These are phyloP conservation scores for Drosophila micromelanica DNA, from an alignment of 1,140 invertebrate genomes.

Conservation along the genomic window DNA sequence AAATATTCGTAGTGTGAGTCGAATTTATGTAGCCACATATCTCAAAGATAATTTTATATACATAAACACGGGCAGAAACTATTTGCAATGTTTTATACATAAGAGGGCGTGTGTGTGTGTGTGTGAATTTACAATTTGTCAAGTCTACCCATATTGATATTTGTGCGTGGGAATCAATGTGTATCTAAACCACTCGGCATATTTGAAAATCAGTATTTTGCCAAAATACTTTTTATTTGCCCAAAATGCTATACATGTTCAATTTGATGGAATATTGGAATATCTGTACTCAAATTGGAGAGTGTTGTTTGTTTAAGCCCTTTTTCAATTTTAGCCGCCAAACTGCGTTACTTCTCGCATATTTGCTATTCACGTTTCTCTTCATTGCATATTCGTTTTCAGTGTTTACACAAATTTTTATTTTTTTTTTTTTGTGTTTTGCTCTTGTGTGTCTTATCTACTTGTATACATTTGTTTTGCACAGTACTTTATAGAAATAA, in stretches of 20 bases:
- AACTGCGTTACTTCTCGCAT: too few relatives aligned
- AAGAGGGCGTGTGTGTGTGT: background rate
- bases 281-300: too few relatives aligned
- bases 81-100: background rate
- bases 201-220: background rate
- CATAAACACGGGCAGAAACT: background rate
- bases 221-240: too few relatives aligned
- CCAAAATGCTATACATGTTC: too few relatives aligned
- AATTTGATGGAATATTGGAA: too few relatives aligned
- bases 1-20: conserved; percentile 43
- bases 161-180: background rate
- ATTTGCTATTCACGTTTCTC: background rate
- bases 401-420: conserved; percentile 25
- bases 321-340: background rate
- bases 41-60: conserved; percentile 38
- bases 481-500: background rate
- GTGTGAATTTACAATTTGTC: background rate
- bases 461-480: background rate
- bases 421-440: too few relatives aligned
- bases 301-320: background rate
- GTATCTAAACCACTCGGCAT: background rate
- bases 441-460: background rate
- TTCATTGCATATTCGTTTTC: conserved; percentile 40
- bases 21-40: conserved; percentile 37
- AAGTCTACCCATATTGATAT: background rate